Evolutionary conservation across 2,113 vertebrate genomes (phyloP), one percentile per base, ranked within the genome.

Genomic region (Heteronetta atricapilla): DNA sequence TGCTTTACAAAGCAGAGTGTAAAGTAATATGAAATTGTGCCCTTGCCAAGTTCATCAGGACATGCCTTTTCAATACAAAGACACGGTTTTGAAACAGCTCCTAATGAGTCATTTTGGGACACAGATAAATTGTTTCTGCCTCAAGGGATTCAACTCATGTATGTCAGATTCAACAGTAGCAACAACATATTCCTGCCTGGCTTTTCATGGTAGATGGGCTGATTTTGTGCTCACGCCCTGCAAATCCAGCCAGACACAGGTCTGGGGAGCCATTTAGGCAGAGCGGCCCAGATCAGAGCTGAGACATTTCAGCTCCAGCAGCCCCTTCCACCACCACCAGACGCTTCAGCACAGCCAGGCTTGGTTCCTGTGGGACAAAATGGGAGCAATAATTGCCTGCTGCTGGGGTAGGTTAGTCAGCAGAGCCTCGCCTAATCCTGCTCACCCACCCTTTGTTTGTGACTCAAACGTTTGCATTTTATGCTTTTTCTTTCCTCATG

Each of bases 401-500:
- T 95, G 53, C 53, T 89, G 86, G 34, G 67, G 74, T 95, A 63
- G 92, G 86, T 96, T 96, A 96, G 94, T 96, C 96, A 96, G 81
- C 93, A 77, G 17, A 87, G 86, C 90, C 95, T 90, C 55, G 0
- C 95, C 93, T 93, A 92, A 79, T 84, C 83, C 83, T 84, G 59
- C 80, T 89, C 94, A 92, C 89, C 67, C 81, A 95, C 80, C 60
- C 31, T 90, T 79, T 68, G 53, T 91, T 84, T 94, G 83, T 96
- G 96, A 97, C 81, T 96, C 95, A 97, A 95, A 94, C n/a, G 40
- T 89, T 90, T 82, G 77, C 23, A 33, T 44, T 93, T 89, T 46
- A 44, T 87, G 81, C 19, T 82, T 91, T 93, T 88, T 87, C 55
- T 80, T 93, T 84, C 36, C 70, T 79, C 36, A 28, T 15, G 29